A percentile compares a stretch with the other conserved stretches of the same genome.
These are phyloP conservation scores for Zosterops pallidus DNA, from an alignment of 2,113 vertebrate species.

Conservation along the genomic window DNA sequence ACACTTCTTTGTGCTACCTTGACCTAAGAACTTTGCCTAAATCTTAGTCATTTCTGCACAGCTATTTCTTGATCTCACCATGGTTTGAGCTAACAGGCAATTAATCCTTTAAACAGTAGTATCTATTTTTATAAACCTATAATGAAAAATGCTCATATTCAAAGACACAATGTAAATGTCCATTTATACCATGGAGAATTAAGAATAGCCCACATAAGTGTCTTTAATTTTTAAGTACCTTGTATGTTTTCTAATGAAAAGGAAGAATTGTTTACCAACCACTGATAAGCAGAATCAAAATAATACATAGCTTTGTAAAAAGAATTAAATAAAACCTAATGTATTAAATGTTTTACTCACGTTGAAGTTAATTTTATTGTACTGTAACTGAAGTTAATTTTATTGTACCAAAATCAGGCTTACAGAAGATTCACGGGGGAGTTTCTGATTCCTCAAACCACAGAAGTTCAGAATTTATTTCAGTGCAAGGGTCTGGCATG, in stretches of 20 bases:
- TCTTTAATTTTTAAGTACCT: not conserved
- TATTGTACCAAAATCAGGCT: not conserved
- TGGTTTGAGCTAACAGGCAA: not conserved
- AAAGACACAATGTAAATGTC: not conserved
- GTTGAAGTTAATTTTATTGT: not conserved
- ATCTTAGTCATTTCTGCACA: not conserved
- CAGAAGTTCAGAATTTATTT: not conserved
- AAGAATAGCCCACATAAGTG: not conserved
- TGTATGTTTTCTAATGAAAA: not conserved
- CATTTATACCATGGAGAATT: not conserved
- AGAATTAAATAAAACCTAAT: not conserved
- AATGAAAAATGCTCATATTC: not conserved
- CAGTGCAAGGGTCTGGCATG: rapidly evolving
- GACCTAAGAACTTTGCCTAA: not conserved
- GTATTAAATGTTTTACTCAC: not conserved
- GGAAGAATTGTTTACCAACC: not conserved
- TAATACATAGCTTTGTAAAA: not conserved
- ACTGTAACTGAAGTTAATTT: not conserved
- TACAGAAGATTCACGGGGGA: not conserved
- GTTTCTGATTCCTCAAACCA: not conserved
- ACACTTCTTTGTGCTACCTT: not conserved
- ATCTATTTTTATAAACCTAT: not conserved
- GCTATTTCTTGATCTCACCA: not conserved
- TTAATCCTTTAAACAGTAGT: not conserved
- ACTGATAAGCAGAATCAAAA: not conserved